These are phyloP conservation scores for Enteromius radiatus DNA, from an alignment of 2,797 vertebrate genomes.

Conservation along the genomic window DNA sequence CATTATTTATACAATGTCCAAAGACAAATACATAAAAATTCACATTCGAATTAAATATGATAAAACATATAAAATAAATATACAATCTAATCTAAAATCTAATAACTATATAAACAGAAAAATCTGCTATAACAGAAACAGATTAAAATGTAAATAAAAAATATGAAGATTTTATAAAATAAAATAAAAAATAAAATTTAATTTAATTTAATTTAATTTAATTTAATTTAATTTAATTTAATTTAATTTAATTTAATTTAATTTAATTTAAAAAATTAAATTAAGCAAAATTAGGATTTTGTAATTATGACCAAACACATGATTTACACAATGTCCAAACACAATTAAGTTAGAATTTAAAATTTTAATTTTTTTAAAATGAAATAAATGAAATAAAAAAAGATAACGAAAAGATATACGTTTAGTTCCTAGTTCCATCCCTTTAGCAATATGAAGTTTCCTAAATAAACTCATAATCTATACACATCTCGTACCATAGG, in stretches of 20 bases:
- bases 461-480: background rate
- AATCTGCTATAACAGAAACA: background rate
- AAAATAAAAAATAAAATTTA: background rate
- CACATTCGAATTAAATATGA: background rate
- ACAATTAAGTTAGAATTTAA: background rate
- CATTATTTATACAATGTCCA: background rate
- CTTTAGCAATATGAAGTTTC: background rate
- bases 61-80: background rate
- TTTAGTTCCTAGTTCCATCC: too few species aligned
- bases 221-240: too few species aligned
- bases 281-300: too few species aligned
- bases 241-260: too few species aligned
- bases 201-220: too few species aligned
- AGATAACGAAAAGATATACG: too few species aligned
- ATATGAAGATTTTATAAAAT: background rate
- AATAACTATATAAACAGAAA: background rate
- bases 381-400: too few species aligned
- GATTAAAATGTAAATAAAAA: background rate
- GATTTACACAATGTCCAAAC: background rate
- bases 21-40: background rate
- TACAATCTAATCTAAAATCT: background rate
- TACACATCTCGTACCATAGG: constrained; percentile 81
- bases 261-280: too few species aligned
- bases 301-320: background rate
- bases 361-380: too few species aligned